Evolutionary conservation across 2,888 invertebrate species (phyloP), one percentile per base, ranked within the genome.

Genomic region (Ochropleura leucogaster): DNA sequence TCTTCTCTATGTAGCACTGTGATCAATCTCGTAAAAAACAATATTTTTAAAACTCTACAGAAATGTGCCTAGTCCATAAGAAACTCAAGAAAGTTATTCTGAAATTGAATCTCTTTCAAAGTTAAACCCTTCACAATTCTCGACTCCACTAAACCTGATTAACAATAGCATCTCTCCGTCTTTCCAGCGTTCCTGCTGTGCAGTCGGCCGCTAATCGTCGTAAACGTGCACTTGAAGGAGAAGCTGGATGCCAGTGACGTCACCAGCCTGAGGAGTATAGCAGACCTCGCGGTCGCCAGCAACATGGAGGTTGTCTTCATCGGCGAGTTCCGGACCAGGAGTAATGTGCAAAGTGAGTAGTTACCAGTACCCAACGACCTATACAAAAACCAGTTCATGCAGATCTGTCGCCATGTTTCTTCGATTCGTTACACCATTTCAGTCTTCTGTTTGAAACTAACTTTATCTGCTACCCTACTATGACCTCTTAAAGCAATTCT

Each of bases 171-270:
- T 20, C 2, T 9, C 0, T 49, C 12, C 68, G 16, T 82, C 42
- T 80, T 95, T 90, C 83, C 95, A 93, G 96, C 95, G 74, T 97
- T 97, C 91, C 93, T 96, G 66, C 89, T 97, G 55, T 96, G 96
- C 89, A 95, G 95, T 74, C 90, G 95, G 62, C 96, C 96, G 75
- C 83, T 97, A 60, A 92, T 97, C 79, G 86, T 97, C 47, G 94
- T 97, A 77, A 97, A 97, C 89, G 88, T 95, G 74, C 88, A 90
- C 74, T 93, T 94, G 83, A 89, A 82, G 68, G 92, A 89, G 16
- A 81, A 86, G 4, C 87, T 95, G 70, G 77, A 81, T 5, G 90
- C 87, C 3, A 92, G 91, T 40, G 95, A 95, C 79, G 81, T 85
- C 64, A 74, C 76, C 14, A 80, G 83, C 5, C 79, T 96, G 68